phyloP scores from a whole-genome alignment of 2,113 vertebrate genomes.

The Microcebus lehilahytsara region DNA sequence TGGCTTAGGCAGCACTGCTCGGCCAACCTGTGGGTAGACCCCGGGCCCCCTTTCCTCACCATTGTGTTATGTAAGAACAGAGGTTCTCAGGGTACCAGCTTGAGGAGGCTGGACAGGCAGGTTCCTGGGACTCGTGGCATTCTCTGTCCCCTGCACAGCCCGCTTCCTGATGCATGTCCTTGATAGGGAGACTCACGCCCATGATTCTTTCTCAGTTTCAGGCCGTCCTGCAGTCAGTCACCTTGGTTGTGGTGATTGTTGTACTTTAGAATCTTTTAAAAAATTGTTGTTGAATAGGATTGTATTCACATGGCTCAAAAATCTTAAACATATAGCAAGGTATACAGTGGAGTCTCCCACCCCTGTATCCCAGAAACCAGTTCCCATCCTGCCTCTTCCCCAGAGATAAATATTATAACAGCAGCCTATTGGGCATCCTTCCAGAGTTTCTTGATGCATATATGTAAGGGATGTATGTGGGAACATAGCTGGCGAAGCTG shows the following conservation, averaged over 20 bases:
- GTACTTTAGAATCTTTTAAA: neutral
- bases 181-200: neutral
- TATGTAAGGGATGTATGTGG: conserved; percentile 74
- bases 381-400: neutral
- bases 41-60: neutral
- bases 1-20: neutral
- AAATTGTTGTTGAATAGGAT: neutral
- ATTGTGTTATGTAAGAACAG: neutral
- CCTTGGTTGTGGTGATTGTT: neutral
- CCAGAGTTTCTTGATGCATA: neutral
- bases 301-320: neutral
- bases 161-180: neutral
- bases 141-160: neutral
- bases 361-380: neutral
- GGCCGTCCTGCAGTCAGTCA: neutral
- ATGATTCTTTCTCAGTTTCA: neutral
- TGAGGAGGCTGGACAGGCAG: neutral
- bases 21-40: too few species aligned
- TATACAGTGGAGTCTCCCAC: neutral
- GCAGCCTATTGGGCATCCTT: neutral
- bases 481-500: conserved; percentile 87
- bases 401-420: neutral
- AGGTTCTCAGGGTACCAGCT: neutral
- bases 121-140: neutral
- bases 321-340: neutral